These are phyloP conservation scores for Ivindomyrus marchei DNA, from an alignment of 2,113 vertebrate species.

Conservation along the genomic window DNA sequence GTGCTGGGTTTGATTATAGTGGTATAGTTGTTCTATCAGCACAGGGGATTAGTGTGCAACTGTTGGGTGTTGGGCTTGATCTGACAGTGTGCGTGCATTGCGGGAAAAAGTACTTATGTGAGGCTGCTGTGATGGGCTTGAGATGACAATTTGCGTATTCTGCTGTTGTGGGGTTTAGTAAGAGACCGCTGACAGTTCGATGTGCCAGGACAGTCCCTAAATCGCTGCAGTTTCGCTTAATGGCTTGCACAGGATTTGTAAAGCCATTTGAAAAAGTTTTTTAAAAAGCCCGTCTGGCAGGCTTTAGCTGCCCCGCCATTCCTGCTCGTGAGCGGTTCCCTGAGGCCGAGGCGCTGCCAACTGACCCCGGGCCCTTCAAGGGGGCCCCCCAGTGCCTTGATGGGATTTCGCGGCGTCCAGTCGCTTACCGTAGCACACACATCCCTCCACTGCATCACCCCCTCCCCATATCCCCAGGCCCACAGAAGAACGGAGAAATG, in stretches of 20 bases:
- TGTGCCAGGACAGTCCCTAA: not conserved
- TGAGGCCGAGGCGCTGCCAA: constrained; percentile 7
- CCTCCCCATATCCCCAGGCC: constrained; percentile 31
- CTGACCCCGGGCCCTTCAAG: constrained; percentile 27
- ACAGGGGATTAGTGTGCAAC: not conserved
- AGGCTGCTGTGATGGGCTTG: not conserved
- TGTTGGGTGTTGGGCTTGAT: not conserved
- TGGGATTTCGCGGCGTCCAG: constrained; percentile 54
- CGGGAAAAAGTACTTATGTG: not conserved
- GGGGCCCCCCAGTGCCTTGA: constrained; percentile 45
- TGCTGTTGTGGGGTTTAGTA: not conserved
- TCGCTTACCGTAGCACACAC: constrained; percentile 48
- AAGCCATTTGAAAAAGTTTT: not conserved
- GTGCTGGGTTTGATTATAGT: not conserved
- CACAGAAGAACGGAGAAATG: constrained; percentile 30
- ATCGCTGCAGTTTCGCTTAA: not conserved
- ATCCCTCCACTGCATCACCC: constrained; percentile 41
- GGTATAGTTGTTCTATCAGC: not conserved
- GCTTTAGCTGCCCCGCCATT: not conserved
- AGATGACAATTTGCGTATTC: not conserved
- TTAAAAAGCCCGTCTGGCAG: not conserved
- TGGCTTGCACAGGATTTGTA: not conserved
- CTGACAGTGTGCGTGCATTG: not conserved
- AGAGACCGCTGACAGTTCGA: not conserved
- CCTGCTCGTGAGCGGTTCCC: constrained; percentile 13